Percentiles rank a stretch among this genome's conserved stretches.
Evolutionary conservation across 1,140 invertebrate species (phyloP).

Genomic region (Diorhabda elongata): DNA sequence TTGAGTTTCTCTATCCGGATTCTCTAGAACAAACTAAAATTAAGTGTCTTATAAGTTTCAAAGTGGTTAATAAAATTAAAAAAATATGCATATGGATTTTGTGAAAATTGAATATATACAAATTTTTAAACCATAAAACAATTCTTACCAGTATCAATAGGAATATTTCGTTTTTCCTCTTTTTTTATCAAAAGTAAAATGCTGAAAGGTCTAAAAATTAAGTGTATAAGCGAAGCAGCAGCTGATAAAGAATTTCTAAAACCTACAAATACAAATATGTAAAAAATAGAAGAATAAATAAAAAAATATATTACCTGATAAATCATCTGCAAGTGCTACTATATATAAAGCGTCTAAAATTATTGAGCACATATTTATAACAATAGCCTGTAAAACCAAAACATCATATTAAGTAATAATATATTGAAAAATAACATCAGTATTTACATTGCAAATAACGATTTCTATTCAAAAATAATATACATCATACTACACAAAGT

Average conservation of each 20-base stretch:
- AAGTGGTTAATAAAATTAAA: no score
- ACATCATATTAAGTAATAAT: background rate
- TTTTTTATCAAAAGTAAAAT: constrained; percentile 1
- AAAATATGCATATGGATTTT: no score
- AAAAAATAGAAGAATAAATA: no score
- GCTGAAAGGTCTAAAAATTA: background rate
- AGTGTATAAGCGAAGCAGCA: background rate
- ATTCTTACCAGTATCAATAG: background rate
- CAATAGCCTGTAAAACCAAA: background rate
- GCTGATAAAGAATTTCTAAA: background rate
- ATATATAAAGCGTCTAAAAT: background rate
- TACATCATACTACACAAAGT: no score
- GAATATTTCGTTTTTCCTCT: background rate
- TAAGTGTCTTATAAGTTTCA: no score
- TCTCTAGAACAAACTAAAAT: background rate
- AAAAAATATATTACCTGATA: background rate
- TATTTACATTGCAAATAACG: no score
- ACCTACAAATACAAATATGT: background rate
- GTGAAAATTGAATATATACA: no score
- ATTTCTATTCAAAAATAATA: no score
- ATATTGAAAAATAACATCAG: no score
- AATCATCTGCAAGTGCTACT: background rate
- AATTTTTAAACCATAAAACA: no score
- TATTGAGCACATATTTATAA: background rate
- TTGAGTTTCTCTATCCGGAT: background rate